Evolutionary conservation across 2,888 invertebrate species (phyloP), one percentile per base, ranked within the genome.

Genomic region (Miltochrista miniata): DNA sequence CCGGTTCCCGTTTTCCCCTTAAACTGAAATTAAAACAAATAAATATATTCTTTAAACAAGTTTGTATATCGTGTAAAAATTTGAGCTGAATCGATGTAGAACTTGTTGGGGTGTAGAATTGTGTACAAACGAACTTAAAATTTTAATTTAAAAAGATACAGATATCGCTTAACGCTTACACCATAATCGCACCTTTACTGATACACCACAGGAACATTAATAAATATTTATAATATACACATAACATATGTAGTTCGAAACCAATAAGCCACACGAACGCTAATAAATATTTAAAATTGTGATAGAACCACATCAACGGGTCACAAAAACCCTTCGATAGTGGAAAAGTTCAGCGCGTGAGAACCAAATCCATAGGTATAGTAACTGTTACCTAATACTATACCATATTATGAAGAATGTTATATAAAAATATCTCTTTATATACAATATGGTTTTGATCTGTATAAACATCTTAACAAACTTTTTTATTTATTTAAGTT

Each of bases 251-350:
- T 24, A 24, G 18, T 24, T 24, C 18, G 18, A 24, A 24, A 24
- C 5, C 18, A 24, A 31, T 11, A 31, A 39, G 47, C 35, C 24
- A 39, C 51, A 42, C 35, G 30, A 39, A 30, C 2, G 41, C 38
- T 12, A 33, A 64, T 64, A 59, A 64, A 67, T 67, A 64, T 67
- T 52, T 24, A 56, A 53, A 67, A 39, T 15, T 13, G 42, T 53
- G 12, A 40, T 34, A 55, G 49, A 52, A 48, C 54, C 43, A 41
- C n/a, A 47, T 45, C 39, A 24, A 11, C 42, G 44, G n/a, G 41
- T 40, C 36, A 44, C 47, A 54, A 18, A 59, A 59, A 48, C 48
- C 46, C 14, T 51, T 14, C 30, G 11, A 7, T 12, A 29, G 34
- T 48, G 51, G 48, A 56, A 62, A 48, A 48, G 53, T 49, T 44